A percentile compares a stretch with the other conserved stretches of the same genome.
Evolutionary conservation across 2,113 vertebrate genomes (phyloP).

Genomic region (Aptenodytes forsteri): DNA sequence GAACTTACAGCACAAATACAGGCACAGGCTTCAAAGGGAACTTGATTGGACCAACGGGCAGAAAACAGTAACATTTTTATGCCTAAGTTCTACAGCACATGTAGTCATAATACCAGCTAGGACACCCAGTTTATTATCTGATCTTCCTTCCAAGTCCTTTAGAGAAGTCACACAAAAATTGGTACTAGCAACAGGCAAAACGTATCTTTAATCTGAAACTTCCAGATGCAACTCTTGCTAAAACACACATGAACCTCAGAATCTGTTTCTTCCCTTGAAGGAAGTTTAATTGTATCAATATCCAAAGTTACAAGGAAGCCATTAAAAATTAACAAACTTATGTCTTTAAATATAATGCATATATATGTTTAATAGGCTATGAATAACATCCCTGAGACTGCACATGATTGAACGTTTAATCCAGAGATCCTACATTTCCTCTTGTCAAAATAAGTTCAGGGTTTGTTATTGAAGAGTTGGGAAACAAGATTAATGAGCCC

Average conservation of each 20-base stretch:
- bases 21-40: not conserved
- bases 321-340: not conserved
- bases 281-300: not conserved
- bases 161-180: not conserved
- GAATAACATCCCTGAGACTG: not conserved
- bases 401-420: not conserved
- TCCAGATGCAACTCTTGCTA: not conserved
- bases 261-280: not conserved
- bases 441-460: not conserved
- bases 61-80: not conserved
- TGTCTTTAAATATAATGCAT: not conserved
- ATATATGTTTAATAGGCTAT: not conserved
- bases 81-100: not conserved
- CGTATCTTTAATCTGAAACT: not conserved
- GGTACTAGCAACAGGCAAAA: not conserved
- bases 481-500: not conserved
- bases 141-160: not conserved
- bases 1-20: not conserved
- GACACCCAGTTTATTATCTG: not conserved
- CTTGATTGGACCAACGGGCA: not conserved
- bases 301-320: not conserved
- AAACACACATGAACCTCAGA: not conserved
- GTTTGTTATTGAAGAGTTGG: not conserved
- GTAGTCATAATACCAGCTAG: fast-evolving
- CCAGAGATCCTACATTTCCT: not conserved